Base-by-base conservation (phyloP, 2,888 invertebrate species). In the Hirtodrosophila duncani region DNA sequence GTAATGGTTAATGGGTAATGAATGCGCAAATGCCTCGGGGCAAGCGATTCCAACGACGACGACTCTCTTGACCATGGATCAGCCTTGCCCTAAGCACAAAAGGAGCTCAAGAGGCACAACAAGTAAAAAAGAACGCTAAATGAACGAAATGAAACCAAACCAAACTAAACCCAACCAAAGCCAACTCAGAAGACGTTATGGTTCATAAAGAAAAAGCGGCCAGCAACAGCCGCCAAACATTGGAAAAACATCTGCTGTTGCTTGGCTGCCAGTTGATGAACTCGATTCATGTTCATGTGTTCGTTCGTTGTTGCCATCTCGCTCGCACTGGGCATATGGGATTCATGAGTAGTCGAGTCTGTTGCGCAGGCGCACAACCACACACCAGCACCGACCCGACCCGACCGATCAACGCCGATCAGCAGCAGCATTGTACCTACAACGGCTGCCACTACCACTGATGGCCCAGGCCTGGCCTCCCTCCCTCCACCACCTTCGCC, bases 231-330 rank as follows among this genome's bases (percentile, higher is more conserved):
- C 67, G 72, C 79, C 59, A 59, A 69, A 64, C 72, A 72, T 65
- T 67, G 81, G 68, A 74, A 78, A 82, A 83, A 83, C 83, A 83
- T 83, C 83, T 83, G 83, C 83, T 72, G 64, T 56, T 59, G 33
- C 55, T 66, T n/a, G n/a, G 59, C 60, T 39, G 60, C 38, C 69
- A 78, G 71, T 78, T 71, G 72, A 78, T 72, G 72, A 79, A 72
- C 72, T 72, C 75, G 71, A 65, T 72, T 56, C 63, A 57, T 44
- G 31, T 53, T 55, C 44, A 30, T 45, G 36, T 34, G 46, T 42
- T 38, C 43, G 39, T 53, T 48, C 53, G n/a, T 33, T 30, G 24
- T 36, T 36, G 9, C 31, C 20, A 3, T 51, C 42, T 41, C 29
- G 11, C 56, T 55, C 33, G 3, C 33, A 41, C 57, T 10, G 4